Conservation (phyloP, 2,888 invertebrate genomes). For the Trichogramma dendrolimi region DNA sequence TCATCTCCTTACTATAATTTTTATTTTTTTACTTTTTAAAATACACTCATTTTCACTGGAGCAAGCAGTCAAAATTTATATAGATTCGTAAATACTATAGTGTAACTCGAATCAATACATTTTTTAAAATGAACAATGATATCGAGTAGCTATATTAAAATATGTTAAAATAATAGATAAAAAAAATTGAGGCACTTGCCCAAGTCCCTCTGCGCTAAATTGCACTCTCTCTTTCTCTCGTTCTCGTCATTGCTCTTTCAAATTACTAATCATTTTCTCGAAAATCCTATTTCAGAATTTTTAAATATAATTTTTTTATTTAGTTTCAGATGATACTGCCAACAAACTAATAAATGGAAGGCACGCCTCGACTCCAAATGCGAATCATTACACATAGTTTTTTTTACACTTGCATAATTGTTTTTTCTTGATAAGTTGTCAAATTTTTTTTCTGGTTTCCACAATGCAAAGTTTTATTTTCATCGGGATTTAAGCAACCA, state of each 20-base stretch:
- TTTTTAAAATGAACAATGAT: no score
- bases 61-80: no score
- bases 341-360: constrained; percentile 51
- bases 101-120: no score
- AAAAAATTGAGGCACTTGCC: constrained; percentile 48
- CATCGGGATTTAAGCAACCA: constrained; percentile 46
- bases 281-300: constrained; percentile 11
- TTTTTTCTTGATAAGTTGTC: constrained; percentile 17
- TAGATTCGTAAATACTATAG: no score
- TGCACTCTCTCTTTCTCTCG: constrained; percentile 22
- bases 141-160: no score
- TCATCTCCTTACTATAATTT: constrained; percentile 5
- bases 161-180: constrained; percentile 24
- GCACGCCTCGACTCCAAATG: constrained; percentile 50
- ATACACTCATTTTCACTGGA: constrained; percentile 12
- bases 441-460: constrained; percentile 7
- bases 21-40: constrained; percentile 22
- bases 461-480: constrained; percentile 29
- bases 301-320: constrained; percentile 28
- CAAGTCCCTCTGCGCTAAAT: constrained; percentile 36
- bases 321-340: constrained; percentile 47
- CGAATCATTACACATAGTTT: constrained; percentile 45
- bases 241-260: constrained; percentile 15
- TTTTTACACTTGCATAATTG: constrained; percentile 31
- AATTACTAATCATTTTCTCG: constrained; percentile 26